Conservation (phyloP, 2,113 vertebrate species). For the Tonatia bakeri region DNA sequence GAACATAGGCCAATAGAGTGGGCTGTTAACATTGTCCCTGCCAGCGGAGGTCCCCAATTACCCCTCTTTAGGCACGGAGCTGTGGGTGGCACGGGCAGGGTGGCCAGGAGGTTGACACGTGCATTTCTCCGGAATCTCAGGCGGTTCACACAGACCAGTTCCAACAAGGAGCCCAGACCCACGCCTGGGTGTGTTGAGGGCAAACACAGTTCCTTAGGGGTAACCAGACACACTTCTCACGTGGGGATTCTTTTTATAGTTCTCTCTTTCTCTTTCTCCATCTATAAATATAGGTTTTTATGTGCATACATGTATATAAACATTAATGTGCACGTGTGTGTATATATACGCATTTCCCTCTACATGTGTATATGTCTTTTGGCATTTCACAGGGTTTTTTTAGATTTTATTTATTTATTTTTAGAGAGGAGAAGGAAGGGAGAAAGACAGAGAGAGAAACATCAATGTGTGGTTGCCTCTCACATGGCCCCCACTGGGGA, state of each 20-base stretch:
- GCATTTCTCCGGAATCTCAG: slow-evolving; percentile 36
- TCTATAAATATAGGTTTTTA: background rate
- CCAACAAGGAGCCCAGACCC: background rate
- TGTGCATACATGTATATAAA: too few species aligned
- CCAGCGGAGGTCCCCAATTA: slow-evolving; percentile 66
- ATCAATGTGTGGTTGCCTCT: too few species aligned
- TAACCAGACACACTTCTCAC: background rate
- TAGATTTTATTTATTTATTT: too few species aligned
- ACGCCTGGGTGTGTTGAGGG: background rate
- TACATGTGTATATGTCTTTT: background rate
- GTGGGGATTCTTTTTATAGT: background rate
- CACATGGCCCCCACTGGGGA: too few species aligned
- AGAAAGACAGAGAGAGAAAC: too few species aligned
- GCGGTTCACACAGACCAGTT: background rate
- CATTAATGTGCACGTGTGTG: too few species aligned
- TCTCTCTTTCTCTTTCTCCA: too few species aligned
- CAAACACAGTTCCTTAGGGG: background rate
- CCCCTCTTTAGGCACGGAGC: slow-evolving; percentile 75
- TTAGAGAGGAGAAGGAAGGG: too few species aligned
- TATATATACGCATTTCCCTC: background rate
- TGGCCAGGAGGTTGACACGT: slow-evolving; percentile 2
- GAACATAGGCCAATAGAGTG: slow-evolving; percentile 69
- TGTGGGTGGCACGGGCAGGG: slow-evolving; percentile 53
- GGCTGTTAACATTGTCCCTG: slow-evolving; percentile 63
- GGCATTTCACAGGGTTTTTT: background rate